Percentiles rank a stretch among this genome's conserved stretches.
phyloP scores from a whole-genome alignment of 2,888 invertebrate genomes.

The Eupelmus urozonus region DNA sequence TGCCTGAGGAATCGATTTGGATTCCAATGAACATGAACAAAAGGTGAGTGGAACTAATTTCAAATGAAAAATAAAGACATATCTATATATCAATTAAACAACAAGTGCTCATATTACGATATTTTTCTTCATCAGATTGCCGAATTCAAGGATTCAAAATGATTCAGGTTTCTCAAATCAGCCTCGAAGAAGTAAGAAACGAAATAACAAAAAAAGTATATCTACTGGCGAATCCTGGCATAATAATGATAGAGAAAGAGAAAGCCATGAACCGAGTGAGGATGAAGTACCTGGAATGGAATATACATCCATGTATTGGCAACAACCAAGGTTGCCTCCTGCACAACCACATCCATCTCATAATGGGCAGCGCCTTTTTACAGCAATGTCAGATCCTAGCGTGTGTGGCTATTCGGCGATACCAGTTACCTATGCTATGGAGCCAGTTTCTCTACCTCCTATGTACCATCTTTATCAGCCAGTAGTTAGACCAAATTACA shows the following conservation, averaged over 20 bases:
- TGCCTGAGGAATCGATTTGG: constrained; percentile 48
- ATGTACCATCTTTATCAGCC: constrained; percentile 80
- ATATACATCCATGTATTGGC: constrained; percentile 70
- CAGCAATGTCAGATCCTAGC: constrained; percentile 77
- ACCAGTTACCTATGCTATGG: constrained; percentile 79
- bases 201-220: constrained; percentile 52
- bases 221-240: constrained; percentile 60
- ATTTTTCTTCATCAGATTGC: constrained; percentile 14
- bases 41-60: constrained; percentile 40
- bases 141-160: constrained; percentile 45
- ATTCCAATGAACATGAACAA: constrained; percentile 57
- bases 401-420: constrained; percentile 75
- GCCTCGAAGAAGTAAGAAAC: constrained; percentile 47
- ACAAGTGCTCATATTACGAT: not conserved
- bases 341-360: constrained; percentile 61
- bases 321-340: constrained; percentile 62
- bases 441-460: constrained; percentile 83
- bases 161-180: constrained; percentile 46
- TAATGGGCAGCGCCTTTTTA: constrained; percentile 78
- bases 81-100: not conserved
- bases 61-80: no score
- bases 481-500: constrained; percentile 68
- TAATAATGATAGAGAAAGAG: constrained; percentile 60
- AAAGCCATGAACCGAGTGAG: constrained; percentile 58
- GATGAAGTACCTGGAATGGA: constrained; percentile 65